These are phyloP conservation scores for Cistogaster globosa DNA, from an alignment of 2,888 invertebrate species.

Conservation along the genomic window DNA sequence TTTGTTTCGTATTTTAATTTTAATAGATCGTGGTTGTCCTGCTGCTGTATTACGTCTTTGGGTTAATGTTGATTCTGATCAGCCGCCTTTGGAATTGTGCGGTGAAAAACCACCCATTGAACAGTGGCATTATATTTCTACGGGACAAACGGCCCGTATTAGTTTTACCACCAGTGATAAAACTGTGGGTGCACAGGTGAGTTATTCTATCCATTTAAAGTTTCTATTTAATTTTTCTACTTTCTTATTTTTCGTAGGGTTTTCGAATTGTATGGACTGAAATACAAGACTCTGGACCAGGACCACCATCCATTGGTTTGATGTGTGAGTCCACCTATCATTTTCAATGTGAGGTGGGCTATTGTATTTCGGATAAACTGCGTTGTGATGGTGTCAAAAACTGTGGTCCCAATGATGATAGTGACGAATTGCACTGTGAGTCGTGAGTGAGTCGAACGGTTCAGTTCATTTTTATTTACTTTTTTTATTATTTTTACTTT, in stretches of 20 bases:
- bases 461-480: constrained; percentile 83
- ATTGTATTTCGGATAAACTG: constrained; percentile 91
- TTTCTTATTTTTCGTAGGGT: constrained; percentile 84
- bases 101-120: constrained; percentile 91
- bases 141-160: constrained; percentile 92
- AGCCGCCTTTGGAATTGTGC: constrained; percentile 93
- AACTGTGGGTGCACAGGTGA: constrained; percentile 91
- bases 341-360: constrained; percentile 89
- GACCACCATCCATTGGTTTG: constrained; percentile 82
- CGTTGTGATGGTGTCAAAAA: constrained; percentile 91
- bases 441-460: constrained; percentile 84
- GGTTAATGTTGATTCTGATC: constrained; percentile 88
- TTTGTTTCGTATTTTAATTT: neutral
- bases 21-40: constrained; percentile 92
- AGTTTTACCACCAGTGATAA: constrained; percentile 98
- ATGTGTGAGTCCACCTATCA: constrained; percentile 85
- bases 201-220: constrained; percentile 27
- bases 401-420: constrained; percentile 86
- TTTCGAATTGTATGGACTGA: constrained; percentile 98
- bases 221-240: neutral
- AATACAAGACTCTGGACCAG: constrained; percentile 87
- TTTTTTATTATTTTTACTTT: constrained; percentile 64
- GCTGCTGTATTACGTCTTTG: constrained; percentile 95
- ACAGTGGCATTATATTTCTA: constrained; percentile 93
- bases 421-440: constrained; percentile 84